phyloP scores from a whole-genome alignment of 2,797 vertebrate genomes.

The Takifugu rubripes region DNA sequence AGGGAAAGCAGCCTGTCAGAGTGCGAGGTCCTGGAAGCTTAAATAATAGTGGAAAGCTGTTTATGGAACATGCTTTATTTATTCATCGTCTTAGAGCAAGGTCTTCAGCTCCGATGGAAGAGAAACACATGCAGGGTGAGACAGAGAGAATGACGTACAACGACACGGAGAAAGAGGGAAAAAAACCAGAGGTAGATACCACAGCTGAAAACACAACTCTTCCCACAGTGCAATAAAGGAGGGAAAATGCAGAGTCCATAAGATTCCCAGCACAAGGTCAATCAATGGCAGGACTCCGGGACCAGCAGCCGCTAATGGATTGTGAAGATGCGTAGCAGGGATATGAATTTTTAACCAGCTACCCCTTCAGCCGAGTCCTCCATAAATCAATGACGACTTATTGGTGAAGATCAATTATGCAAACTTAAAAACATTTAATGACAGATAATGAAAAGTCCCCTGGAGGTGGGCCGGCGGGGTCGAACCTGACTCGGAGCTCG shows the following conservation, averaged over 20 bases:
- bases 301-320: conserved; percentile 96
- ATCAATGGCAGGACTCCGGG: conserved; percentile 90
- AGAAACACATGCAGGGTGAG: conserved; percentile 75
- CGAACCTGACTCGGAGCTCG: conserved; percentile 58
- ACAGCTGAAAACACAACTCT: conserved; percentile 88
- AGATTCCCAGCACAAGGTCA: conserved; percentile 93
- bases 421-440: conserved; percentile 99
- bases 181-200: conserved; percentile 86
- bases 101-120: conserved; percentile 86
- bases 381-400: conserved; percentile 99
- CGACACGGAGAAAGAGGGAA: conserved; percentile 44
- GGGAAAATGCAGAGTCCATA: conserved; percentile 79
- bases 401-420: conserved; percentile 98
- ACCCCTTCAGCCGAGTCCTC: conserved; percentile 84
- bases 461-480: conserved; percentile 55
- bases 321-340: conserved; percentile 89
- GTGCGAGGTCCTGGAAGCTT: conserved; percentile 83
- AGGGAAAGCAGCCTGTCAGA: conserved; percentile 87
- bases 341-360: conserved; percentile 99
- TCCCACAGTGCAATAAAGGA: conserved; percentile 78
- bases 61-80: conserved; percentile 99
- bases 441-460: conserved; percentile 97
- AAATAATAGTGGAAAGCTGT: conserved; percentile 98
- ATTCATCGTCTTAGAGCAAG: conserved; percentile 93
- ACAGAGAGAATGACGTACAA: conserved; percentile 2